Percentiles rank a stretch among this genome's conserved stretches.
phyloP scores from a whole-genome alignment of 2,888 invertebrate species.

The Parnassius mnemosyne region DNA sequence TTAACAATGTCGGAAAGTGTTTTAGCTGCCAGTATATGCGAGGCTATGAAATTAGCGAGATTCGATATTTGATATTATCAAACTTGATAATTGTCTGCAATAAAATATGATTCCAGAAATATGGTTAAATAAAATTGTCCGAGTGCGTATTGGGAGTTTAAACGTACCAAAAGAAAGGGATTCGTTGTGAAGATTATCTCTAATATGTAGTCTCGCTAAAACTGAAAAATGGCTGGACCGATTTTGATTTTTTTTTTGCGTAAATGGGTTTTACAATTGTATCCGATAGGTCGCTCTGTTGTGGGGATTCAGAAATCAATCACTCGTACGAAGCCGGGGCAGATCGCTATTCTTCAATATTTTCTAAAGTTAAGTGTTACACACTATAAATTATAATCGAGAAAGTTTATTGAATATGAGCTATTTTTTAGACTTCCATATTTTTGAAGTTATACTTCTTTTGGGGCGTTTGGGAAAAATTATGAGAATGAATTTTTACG shows the following conservation, averaged over 20 bases:
- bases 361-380: neutral
- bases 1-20: constrained; percentile 47
- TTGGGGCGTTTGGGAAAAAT: too few species aligned
- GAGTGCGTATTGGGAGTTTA: neutral
- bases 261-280: too few species aligned
- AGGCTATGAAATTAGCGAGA: constrained; percentile 35
- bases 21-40: constrained; percentile 38
- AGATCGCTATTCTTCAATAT: too few species aligned
- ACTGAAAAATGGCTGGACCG: too few species aligned
- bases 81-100: neutral
- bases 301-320: neutral
- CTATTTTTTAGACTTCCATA: neutral
- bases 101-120: neutral
- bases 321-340: too few species aligned
- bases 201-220: too few species aligned
- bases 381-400: neutral
- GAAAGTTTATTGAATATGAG: neutral
- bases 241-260: too few species aligned
- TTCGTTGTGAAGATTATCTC: too few species aligned
- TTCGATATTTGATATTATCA: neutral
- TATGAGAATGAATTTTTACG: too few species aligned
- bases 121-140: neutral
- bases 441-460: too few species aligned
- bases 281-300: too few species aligned
- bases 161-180: neutral